A percentile compares a stretch with the other conserved stretches of the same genome.
These are phyloP conservation scores for Steatornis caripensis DNA, from an alignment of 2,113 vertebrate genomes.

Conservation along the genomic window DNA sequence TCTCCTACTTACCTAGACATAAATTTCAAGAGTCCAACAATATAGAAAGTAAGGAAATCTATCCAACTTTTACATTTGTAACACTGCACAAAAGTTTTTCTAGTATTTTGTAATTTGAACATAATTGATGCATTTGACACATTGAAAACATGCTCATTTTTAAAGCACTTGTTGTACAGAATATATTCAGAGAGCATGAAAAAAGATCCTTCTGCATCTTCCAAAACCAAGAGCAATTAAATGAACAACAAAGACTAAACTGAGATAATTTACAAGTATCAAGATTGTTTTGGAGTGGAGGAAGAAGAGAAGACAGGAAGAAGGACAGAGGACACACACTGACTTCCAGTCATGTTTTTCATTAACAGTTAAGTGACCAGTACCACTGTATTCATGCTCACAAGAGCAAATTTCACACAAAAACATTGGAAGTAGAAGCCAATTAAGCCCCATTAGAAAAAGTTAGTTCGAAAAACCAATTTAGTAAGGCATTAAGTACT, in stretches of 20 bases:
- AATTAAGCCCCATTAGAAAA: constrained; percentile 12
- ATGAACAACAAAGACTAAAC: background rate
- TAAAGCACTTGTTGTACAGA: background rate
- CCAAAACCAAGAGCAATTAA: background rate
- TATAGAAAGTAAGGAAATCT: background rate
- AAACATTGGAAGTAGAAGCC: background rate
- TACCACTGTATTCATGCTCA: background rate
- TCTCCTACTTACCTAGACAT: background rate
- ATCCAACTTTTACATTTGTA: background rate
- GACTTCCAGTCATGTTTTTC: background rate
- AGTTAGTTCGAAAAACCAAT: constrained; percentile 52
- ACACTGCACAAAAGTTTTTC: background rate
- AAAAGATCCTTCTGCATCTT: background rate
- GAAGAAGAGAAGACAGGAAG: background rate
- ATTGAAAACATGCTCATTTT: background rate
- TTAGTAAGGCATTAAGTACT: constrained; percentile 45
- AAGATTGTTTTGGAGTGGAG: background rate
- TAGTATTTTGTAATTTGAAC: background rate
- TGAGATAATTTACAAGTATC: background rate
- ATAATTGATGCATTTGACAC: background rate
- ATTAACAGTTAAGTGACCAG: background rate
- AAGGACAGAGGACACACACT: background rate
- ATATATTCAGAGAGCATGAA: background rate
- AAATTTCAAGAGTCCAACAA: background rate
- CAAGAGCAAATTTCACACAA: background rate